phyloP scores from a whole-genome alignment of 2,888 invertebrate species.

The Subacronicta megacephala region DNA sequence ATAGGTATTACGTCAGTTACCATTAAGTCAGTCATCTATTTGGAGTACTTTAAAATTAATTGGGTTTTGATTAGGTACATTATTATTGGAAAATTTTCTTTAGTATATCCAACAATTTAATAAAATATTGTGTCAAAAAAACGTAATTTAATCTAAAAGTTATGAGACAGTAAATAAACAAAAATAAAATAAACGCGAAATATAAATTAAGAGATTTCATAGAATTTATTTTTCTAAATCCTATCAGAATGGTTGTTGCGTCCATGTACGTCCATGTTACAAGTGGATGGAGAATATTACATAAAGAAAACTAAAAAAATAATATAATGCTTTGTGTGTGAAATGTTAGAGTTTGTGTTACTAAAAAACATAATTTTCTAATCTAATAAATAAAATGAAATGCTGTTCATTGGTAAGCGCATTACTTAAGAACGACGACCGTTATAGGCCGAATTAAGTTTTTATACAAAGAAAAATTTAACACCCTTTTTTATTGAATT shows the following conservation, averaged over 20 bases:
- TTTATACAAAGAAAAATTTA: too few species aligned
- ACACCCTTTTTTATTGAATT: too few species aligned
- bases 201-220: slow-evolving; percentile 36
- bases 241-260: slow-evolving; percentile 63
- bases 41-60: slow-evolving; percentile 8
- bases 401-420: too few species aligned
- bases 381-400: too few species aligned
- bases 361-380: slow-evolving; percentile 11
- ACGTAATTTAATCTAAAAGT: neutral
- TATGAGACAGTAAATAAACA: slow-evolving; percentile 30
- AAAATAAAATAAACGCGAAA: slow-evolving; percentile 36
- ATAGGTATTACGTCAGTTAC: slow-evolving; percentile 51
- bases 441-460: too few species aligned
- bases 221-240: slow-evolving; percentile 66
- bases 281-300: slow-evolving; percentile 18
- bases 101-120: too few species aligned
- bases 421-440: too few species aligned
- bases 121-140: slow-evolving; percentile 2
- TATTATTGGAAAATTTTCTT: too few species aligned
- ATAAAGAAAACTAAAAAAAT: slow-evolving; percentile 2
- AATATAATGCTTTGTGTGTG: slow-evolving; percentile 16
- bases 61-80: too few species aligned
- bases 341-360: slow-evolving; percentile 46
- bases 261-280: slow-evolving; percentile 58
- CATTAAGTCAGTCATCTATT: slow-evolving; percentile 21